These are phyloP conservation scores for Phlogophora meticulosa DNA, from an alignment of 2,888 invertebrate species.

Conservation along the genomic window DNA sequence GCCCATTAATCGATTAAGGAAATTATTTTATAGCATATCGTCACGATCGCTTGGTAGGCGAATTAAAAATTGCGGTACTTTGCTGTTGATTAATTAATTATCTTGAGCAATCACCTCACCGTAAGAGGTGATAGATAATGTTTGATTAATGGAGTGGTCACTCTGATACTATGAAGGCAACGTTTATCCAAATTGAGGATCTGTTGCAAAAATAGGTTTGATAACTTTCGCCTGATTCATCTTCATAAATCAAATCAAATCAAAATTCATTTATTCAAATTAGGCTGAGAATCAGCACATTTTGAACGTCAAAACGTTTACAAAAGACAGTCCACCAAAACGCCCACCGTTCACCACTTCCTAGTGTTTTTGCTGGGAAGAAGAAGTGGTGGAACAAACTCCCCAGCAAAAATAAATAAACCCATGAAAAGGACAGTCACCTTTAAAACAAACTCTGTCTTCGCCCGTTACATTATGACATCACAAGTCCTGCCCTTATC, in stretches of 20 bases:
- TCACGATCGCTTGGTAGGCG: constrained; percentile 11
- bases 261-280: too few species aligned
- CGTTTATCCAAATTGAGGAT: background rate
- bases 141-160: constrained; percentile 1
- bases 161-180: background rate
- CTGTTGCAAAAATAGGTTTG: background rate
- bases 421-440: constrained; percentile 66
- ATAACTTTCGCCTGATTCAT: background rate
- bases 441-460: constrained; percentile 57
- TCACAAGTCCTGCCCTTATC: constrained; percentile 68
- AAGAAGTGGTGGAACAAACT: too few species aligned
- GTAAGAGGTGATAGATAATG: constrained; percentile 1
- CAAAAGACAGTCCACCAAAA: too few species aligned
- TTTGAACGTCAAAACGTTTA: too few species aligned
- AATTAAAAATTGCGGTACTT: constrained; percentile 13
- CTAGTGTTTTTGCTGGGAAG: too few species aligned
- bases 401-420: constrained; percentile 15
- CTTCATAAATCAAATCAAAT: background rate
- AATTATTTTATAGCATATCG: constrained; percentile 4
- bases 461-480: constrained; percentile 52
- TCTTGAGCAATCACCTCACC: constrained; percentile 6
- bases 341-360: too few species aligned
- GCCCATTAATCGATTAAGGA: background rate
- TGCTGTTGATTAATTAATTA: constrained; percentile 29
- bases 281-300: too few species aligned